Conservation (phyloP, 2,797 vertebrate species). For the Coranthus polyacanthus region DNA sequence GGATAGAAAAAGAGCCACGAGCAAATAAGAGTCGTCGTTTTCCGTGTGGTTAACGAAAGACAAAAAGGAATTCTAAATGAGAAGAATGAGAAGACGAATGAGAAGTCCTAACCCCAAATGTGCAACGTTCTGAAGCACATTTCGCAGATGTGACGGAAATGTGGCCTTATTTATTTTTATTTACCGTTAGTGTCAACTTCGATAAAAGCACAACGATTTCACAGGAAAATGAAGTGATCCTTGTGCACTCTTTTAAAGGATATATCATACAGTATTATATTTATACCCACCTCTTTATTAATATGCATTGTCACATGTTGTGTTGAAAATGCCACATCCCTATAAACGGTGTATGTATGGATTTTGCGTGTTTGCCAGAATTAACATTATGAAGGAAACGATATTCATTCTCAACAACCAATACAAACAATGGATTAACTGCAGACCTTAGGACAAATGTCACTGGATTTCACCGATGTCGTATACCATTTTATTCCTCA, state of each 20-base stretch:
- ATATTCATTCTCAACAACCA: neutral
- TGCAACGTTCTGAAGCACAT: slow-evolving; percentile 38
- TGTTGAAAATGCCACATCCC: slow-evolving; percentile 43
- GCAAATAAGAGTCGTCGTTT: slow-evolving; percentile 33
- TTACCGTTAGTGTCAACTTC: slow-evolving; percentile 29
- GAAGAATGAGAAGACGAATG: neutral
- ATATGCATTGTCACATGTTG: slow-evolving; percentile 30
- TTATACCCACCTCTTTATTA: slow-evolving; percentile 33
- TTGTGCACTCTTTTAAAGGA: slow-evolving; percentile 19
- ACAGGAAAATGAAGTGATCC: slow-evolving; percentile 3
- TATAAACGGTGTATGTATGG: slow-evolving; percentile 26
- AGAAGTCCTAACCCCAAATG: slow-evolving; percentile 24
- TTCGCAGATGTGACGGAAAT: slow-evolving; percentile 38
- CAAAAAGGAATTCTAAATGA: slow-evolving; percentile 37
- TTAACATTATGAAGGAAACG: slow-evolving; percentile 18
- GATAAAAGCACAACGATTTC: slow-evolving; percentile 56
- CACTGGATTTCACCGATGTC: no score
- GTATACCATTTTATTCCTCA: no score
- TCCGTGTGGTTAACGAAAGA: slow-evolving; percentile 32
- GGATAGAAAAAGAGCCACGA: slow-evolving; percentile 31
- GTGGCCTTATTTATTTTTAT: slow-evolving; percentile 64
- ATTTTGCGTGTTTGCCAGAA: slow-evolving; percentile 41
- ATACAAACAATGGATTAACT: no score
- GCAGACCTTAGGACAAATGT: no score
- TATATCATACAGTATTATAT: slow-evolving; percentile 8